phyloP scores from a whole-genome alignment of 2,888 invertebrate genomes.

The Spialia ferax region DNA sequence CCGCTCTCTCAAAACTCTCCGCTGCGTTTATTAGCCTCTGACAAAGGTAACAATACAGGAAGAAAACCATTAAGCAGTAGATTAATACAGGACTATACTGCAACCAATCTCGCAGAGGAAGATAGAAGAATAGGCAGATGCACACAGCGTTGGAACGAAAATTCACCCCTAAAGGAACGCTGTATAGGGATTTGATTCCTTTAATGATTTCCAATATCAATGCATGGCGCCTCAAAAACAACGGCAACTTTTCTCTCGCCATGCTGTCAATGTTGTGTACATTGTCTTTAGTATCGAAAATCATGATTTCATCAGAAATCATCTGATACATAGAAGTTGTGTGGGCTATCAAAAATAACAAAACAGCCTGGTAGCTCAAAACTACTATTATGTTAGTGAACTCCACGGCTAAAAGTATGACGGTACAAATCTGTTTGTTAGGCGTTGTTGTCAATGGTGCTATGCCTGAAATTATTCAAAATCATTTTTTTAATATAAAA shows the following conservation, averaged over 20 bases:
- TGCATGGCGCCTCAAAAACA: conserved; percentile 60
- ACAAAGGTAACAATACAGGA: conserved; percentile 73
- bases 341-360: conserved; percentile 68
- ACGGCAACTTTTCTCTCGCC: conserved; percentile 56
- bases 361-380: conserved; percentile 67
- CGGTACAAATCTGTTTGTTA: conserved; percentile 62
- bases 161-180: conserved; percentile 69
- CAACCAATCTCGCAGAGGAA: conserved; percentile 63
- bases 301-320: conserved; percentile 63
- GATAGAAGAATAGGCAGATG: conserved; percentile 66
- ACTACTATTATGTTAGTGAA: conserved; percentile 56
- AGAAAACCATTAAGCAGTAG: conserved; percentile 70
- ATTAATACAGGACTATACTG: conserved; percentile 64
- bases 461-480: conserved; percentile 57
- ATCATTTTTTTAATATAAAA: not conserved
- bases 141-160: conserved; percentile 70
- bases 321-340: conserved; percentile 68
- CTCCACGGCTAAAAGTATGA: conserved; percentile 60
- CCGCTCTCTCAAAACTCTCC: conserved; percentile 64
- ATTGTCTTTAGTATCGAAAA: conserved; percentile 51
- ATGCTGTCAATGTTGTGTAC: conserved; percentile 45
- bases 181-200: conserved; percentile 65
- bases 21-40: conserved; percentile 70
- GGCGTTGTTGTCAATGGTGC: conserved; percentile 61
- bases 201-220: conserved; percentile 58